Conservation (phyloP, 2,113 vertebrate species). For the Baryphthengus martii region DNA sequence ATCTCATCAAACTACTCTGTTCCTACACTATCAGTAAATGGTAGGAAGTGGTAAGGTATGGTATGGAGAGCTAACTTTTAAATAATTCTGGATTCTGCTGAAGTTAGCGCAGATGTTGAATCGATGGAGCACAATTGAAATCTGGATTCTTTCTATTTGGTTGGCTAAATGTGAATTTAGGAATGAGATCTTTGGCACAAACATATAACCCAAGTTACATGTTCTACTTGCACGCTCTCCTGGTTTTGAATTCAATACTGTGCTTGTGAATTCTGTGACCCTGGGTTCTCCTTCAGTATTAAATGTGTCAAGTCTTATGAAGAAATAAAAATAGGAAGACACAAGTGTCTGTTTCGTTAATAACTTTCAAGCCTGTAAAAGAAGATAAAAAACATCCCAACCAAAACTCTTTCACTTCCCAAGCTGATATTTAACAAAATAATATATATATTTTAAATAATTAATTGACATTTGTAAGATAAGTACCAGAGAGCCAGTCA, state of each 20-base stretch:
- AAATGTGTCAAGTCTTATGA: not conserved
- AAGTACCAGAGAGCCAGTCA: not conserved
- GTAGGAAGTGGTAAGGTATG: not conserved
- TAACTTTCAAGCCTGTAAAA: not conserved
- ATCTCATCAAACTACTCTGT: not conserved
- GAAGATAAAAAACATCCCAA: not conserved
- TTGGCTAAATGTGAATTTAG: not conserved
- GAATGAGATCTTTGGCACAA: not conserved
- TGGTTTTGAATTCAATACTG: not conserved
- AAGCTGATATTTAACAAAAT: not conserved
- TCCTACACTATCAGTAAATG: not conserved
- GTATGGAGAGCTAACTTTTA: not conserved
- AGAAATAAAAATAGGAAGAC: not conserved
- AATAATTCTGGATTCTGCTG: not conserved
- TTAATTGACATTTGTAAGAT: not conserved
- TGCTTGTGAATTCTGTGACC: not conserved
- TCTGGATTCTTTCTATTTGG: not conserved
- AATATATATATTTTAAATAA: not conserved
- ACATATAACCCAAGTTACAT: not conserved
- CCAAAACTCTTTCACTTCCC: not conserved
- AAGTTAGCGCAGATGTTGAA: not conserved
- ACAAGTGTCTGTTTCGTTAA: not conserved
- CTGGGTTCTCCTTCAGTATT: not conserved
- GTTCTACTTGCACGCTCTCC: not conserved
- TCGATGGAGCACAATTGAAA: accelerated